Conservation (phyloP, 2,888 invertebrate genomes). For the Microplitis manilae region DNA sequence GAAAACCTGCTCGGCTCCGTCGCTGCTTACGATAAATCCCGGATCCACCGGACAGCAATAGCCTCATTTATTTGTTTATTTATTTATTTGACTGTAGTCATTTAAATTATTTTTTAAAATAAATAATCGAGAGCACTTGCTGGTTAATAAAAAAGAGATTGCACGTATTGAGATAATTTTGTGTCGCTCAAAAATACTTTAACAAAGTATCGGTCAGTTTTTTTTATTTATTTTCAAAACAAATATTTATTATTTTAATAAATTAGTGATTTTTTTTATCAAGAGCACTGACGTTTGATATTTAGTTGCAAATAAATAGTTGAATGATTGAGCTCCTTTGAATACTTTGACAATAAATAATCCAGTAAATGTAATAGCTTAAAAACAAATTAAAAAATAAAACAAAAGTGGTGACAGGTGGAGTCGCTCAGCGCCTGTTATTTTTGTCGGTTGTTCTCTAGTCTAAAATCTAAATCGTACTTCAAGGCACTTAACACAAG, state of each 20-base stretch:
- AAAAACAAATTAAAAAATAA: constrained; percentile 48
- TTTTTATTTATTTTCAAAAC: constrained; percentile 20
- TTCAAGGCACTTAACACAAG: constrained; percentile 72
- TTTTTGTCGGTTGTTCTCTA: constrained; percentile 53
- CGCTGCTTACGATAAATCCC: constrained; percentile 46
- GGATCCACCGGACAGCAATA: constrained; percentile 49
- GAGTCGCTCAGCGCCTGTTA: constrained; percentile 70
- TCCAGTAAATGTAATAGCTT: constrained; percentile 63
- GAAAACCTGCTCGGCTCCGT: constrained; percentile 52
- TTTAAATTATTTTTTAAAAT: constrained; percentile 20
- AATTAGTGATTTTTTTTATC: too few relatives aligned
- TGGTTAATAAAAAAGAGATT: constrained; percentile 2
- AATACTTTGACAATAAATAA: constrained; percentile 37
- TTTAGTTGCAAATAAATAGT: constrained; percentile 14
- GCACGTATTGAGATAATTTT: constrained; percentile 10
- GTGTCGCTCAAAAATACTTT: too few relatives aligned
- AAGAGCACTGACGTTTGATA: constrained; percentile 20
- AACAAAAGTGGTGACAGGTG: constrained; percentile 62
- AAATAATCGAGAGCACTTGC: background rate
- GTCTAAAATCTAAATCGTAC: constrained; percentile 70
- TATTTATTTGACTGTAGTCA: constrained; percentile 37
- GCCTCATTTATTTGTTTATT: constrained; percentile 22
- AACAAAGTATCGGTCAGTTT: background rate
- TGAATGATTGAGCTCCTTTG: constrained; percentile 16
- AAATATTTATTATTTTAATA: too few relatives aligned